phyloP scores from a whole-genome alignment of 2,113 vertebrate species.

The Manacus vitellinus region DNA sequence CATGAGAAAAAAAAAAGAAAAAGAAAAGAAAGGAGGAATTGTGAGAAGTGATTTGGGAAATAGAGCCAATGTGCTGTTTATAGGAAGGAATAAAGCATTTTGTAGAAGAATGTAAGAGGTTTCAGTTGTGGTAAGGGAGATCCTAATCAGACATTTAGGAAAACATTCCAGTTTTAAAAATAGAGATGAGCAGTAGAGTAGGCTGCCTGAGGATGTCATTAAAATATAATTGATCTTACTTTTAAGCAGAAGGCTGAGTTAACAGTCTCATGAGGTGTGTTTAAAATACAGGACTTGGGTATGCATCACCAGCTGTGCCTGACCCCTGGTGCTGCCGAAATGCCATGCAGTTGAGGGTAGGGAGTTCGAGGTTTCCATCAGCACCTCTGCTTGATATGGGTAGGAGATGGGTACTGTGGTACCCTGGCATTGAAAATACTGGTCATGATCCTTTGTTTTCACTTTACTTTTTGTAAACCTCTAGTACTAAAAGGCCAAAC shows the following conservation, averaged over 20 bases:
- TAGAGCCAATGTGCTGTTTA: background rate
- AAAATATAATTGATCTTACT: background rate
- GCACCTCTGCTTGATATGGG: background rate
- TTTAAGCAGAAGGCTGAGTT: background rate
- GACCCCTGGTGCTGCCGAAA: accelerated
- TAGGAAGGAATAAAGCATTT: background rate
- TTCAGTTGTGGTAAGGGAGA: background rate
- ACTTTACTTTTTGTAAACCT: background rate
- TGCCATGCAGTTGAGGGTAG: accelerated
- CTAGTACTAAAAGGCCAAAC: background rate
- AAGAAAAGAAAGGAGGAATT: background rate
- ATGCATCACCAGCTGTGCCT: accelerated
- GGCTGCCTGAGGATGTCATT: background rate
- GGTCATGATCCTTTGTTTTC: background rate
- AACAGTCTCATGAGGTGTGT: background rate
- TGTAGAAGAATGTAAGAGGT: background rate
- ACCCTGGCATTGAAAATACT: background rate
- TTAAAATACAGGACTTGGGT: background rate
- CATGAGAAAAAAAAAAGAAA: background rate
- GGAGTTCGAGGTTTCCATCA: background rate
- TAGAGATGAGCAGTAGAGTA: background rate
- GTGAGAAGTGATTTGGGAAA: background rate
- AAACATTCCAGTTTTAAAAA: background rate
- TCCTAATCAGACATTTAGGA: background rate
- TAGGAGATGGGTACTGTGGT: background rate